Percentiles rank a stretch among this genome's conserved stretches.
Evolutionary conservation across 2,888 invertebrate species (phyloP).

Genomic region (Erebia aethiops): DNA sequence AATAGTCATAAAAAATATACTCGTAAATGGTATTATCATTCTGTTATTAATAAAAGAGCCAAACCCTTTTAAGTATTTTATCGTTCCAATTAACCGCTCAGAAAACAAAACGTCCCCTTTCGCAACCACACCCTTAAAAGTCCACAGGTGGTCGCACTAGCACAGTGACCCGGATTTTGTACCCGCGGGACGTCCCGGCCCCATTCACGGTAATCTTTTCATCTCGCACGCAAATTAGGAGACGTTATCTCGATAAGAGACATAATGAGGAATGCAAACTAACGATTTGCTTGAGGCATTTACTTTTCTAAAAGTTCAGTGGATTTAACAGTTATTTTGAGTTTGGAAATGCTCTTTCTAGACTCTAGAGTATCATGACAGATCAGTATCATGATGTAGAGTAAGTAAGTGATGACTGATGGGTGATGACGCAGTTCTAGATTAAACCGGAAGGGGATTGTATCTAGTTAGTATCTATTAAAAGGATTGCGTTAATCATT

Average conservation of each 20-base stretch:
- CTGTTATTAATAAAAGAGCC: neutral
- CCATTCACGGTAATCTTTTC: slow-evolving; percentile 62
- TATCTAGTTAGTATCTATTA: too few species aligned
- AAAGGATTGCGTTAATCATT: too few species aligned
- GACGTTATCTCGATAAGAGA: slow-evolving; percentile 60
- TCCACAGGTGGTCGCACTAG: slow-evolving; percentile 46
- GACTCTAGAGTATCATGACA: too few species aligned
- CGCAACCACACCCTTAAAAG: slow-evolving; percentile 31
- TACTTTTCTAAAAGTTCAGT: neutral
- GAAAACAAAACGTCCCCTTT: slow-evolving; percentile 34
- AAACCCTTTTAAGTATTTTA: slow-evolving; percentile 30
- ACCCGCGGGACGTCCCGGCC: slow-evolving; percentile 55
- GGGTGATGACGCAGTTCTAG: too few species aligned
- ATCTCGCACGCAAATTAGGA: slow-evolving; percentile 68
- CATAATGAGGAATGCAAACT: slow-evolving; percentile 34
- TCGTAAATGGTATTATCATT: neutral
- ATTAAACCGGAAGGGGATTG: too few species aligned
- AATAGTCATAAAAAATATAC: neutral
- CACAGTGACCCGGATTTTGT: slow-evolving; percentile 66
- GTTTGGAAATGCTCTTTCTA: too few species aligned
- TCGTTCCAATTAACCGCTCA: slow-evolving; percentile 33
- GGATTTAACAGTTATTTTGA: too few species aligned
- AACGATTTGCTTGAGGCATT: slow-evolving; percentile 11
- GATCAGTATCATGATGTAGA: too few species aligned
- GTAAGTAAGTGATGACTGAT: too few species aligned